phyloP scores from a whole-genome alignment of 2,797 vertebrate genomes.

The Semaprochilodus insignis region DNA sequence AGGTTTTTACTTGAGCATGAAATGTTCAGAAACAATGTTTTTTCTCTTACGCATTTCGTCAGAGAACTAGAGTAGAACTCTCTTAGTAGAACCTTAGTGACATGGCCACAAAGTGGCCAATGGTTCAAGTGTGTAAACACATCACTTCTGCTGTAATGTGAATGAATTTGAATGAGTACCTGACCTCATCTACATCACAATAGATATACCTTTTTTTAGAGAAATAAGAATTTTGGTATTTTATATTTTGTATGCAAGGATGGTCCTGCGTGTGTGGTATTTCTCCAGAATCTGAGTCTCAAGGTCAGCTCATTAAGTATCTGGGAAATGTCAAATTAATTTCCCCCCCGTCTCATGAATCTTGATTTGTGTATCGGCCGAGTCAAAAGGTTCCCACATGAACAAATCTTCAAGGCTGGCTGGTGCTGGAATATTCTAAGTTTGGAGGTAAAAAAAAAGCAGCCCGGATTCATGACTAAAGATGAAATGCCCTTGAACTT shows the following conservation, averaged over 20 bases:
- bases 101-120: too few relatives aligned
- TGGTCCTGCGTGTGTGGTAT: conserved; percentile 9
- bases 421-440: not conserved
- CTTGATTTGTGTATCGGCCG: not conserved
- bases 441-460: not conserved
- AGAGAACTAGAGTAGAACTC: too few relatives aligned
- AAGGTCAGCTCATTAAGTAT: conserved; percentile 50
- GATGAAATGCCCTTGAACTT: conserved; percentile 25
- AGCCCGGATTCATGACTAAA: not conserved
- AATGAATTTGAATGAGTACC: too few relatives aligned
- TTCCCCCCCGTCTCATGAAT: conserved; percentile 34
- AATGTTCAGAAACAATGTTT: too few relatives aligned
- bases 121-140: too few relatives aligned
- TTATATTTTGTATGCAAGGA: not conserved
- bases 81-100: too few relatives aligned
- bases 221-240: not conserved
- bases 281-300: conserved; percentile 25
- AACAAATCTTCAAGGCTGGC: conserved; percentile 40
- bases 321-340: conserved; percentile 37
- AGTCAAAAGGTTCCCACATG: conserved; percentile 19
- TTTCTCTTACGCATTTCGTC: too few relatives aligned
- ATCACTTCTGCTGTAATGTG: too few relatives aligned
- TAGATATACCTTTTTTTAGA: too few relatives aligned
- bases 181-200: too few relatives aligned
- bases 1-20: too few relatives aligned